A percentile compares a stretch with the other conserved stretches of the same genome.
These are phyloP conservation scores for Seriola dumerili DNA, from an alignment of 2,113 vertebrate species.

Conservation along the genomic window DNA sequence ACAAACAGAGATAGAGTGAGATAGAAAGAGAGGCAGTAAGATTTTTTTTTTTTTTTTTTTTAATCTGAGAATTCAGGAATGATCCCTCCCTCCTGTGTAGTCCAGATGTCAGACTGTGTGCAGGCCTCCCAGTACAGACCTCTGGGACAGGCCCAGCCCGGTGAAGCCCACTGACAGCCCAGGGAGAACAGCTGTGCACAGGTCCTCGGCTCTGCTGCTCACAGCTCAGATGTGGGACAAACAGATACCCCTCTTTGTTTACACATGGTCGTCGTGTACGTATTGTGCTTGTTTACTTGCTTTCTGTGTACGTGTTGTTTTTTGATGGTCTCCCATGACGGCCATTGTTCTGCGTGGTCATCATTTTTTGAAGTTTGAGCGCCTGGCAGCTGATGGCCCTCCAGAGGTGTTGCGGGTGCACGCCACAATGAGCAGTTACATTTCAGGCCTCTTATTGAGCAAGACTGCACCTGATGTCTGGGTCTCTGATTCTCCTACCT, in stretches of 20 bases:
- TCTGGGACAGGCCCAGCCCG: conserved; percentile 76
- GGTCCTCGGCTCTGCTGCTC: conserved; percentile 73
- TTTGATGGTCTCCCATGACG: conserved; percentile 69
- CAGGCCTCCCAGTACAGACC: conserved; percentile 77
- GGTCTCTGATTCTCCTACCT: conserved; percentile 8
- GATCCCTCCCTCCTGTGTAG: conserved; percentile 72
- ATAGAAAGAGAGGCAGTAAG: conserved; percentile 53
- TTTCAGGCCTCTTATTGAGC: conserved; percentile 49
- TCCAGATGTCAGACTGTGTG: conserved; percentile 81
- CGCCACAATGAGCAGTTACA: conserved; percentile 63
- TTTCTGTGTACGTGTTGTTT: conserved; percentile 73
- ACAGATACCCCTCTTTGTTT: conserved; percentile 76
- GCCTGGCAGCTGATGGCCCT: conserved; percentile 76
- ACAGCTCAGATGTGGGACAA: conserved; percentile 78
- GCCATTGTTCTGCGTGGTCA: conserved; percentile 75
- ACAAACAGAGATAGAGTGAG: conserved; percentile 62
- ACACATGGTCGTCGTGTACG: conserved; percentile 68
- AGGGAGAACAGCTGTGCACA: conserved; percentile 81
- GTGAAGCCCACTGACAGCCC: conserved; percentile 80
- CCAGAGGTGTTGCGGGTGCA: conserved; percentile 62
- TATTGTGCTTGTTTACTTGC: conserved; percentile 71
- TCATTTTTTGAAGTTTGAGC: conserved; percentile 66
- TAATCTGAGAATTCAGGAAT: conserved; percentile 41
- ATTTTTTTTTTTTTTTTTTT: conserved; percentile 7
- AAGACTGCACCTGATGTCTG: conserved; percentile 77